Evolutionary conservation across 2,113 vertebrate species (phyloP).

Genomic region (Cromileptes altivelis): DNA sequence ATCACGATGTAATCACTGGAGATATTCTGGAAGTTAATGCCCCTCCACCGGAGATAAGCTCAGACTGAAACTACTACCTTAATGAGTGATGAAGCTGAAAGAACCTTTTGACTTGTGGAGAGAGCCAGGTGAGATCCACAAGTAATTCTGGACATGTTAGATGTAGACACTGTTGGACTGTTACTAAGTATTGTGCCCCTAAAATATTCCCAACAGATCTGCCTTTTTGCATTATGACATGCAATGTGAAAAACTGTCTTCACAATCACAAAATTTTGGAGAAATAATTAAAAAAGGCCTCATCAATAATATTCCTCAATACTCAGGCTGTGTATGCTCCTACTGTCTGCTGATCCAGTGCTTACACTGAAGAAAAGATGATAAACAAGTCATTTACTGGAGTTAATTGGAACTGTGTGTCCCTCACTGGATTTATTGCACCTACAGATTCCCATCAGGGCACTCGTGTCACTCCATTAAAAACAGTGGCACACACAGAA

Average conservation of each 20-base stretch:
- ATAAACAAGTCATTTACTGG: conserved; percentile 40
- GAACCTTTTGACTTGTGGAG: conserved; percentile 1
- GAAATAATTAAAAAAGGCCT: not conserved
- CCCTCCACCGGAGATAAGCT: not conserved
- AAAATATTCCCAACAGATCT: not conserved
- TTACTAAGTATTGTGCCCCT: not conserved
- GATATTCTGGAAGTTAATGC: conserved; percentile 31
- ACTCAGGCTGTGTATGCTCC: not conserved
- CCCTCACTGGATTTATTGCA: conserved; percentile 28
- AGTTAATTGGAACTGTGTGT: conserved; percentile 34
- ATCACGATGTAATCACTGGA: conserved; percentile 45
- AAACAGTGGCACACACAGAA: not conserved
- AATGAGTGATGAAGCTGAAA: not conserved
- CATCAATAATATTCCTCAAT: too few relatives aligned
- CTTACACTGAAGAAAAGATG: conserved; percentile 6
- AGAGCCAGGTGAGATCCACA: not conserved
- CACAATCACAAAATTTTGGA: not conserved
- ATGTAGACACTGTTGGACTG: not conserved
- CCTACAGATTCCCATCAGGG: conserved; percentile 28
- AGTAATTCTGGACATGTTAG: not conserved
- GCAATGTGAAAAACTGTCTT: not conserved
- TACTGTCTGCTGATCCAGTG: conserved; percentile 9
- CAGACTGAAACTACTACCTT: not conserved
- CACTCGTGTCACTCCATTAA: conserved; percentile 8
- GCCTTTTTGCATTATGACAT: too few relatives aligned